Base-by-base conservation (phyloP, 2,113 vertebrate genomes). In the Ameiurus melas region DNA sequence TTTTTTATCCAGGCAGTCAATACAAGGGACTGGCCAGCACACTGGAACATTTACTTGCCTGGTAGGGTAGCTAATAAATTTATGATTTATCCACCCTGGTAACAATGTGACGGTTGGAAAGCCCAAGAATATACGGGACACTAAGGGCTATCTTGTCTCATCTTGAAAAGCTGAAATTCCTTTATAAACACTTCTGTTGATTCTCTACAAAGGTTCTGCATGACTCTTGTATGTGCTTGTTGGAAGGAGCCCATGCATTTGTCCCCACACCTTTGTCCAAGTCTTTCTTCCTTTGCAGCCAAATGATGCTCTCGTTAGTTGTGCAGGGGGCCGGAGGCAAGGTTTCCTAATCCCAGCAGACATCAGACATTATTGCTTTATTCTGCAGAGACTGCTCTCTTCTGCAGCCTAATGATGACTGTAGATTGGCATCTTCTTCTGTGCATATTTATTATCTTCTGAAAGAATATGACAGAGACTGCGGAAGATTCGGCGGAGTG, bases 391-490 rank as follows among this genome's bases (percentile, higher is more conserved):
- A 77, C 80, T 17, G 20, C 71, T 86, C 43, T 89, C 47, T 22
- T 62, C 85, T 82, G 68, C 81, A 53, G 77, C 71, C 55, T 79
- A 78, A 30, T 73, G 77, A 88, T 84, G 85, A 80, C 89, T 60
- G 57, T 53, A 66, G 86, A 89, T 86, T 84, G 84, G 58, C 58
- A 27, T 75, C 87, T 83, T 75, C 87, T 83, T 86, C 85, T 89
- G 78, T 90, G 88, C 88, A 87, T 85, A 91, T 92, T 91, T 92
- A 90, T 92, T 89, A 86, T 92, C 86, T 90, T 92, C 87, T 73
- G 87, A 91, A 80, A 89, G 43, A 90, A 92, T 87, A 89, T 91
- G 90, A 89, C 82, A 82, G 43, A 66, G 87, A 81, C 66, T 84
- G 75, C 66, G 55, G 73, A 85, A 43, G 55, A 88, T 70, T 86